Percentiles rank a stretch among this genome's conserved stretches.
These are phyloP conservation scores for Empidonax alnorum DNA, from an alignment of 2,113 vertebrate genomes.

Conservation along the genomic window DNA sequence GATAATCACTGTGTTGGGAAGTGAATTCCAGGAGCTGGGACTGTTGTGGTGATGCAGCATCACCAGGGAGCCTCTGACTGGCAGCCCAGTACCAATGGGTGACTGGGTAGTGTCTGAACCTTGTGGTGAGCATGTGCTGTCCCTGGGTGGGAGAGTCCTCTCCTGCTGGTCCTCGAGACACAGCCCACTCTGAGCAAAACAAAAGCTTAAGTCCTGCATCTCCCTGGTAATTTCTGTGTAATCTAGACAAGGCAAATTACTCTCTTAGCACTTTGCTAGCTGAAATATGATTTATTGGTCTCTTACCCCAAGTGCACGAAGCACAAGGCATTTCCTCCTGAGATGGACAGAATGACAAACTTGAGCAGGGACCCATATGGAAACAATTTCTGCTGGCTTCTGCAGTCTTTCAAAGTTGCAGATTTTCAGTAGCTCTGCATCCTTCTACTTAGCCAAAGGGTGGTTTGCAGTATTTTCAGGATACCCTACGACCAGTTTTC, in stretches of 20 bases:
- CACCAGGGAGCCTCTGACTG: not conserved
- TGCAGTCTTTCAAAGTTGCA: not conserved
- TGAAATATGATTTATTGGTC: not conserved
- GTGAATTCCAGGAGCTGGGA: not conserved
- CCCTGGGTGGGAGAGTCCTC: not conserved
- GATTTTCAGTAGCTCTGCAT: not conserved
- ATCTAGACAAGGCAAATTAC: not conserved
- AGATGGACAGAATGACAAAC: not conserved
- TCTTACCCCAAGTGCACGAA: not conserved
- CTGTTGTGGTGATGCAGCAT: accelerated
- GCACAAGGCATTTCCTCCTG: not conserved
- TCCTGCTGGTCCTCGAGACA: not conserved
- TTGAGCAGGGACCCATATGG: not conserved
- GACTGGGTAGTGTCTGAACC: not conserved
- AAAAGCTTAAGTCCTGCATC: not conserved
- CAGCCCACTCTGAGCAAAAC: not conserved
- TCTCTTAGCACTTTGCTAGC: not conserved
- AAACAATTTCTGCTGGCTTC: not conserved
- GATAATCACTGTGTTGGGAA: accelerated
- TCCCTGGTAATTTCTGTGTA: not conserved
- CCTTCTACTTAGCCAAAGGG: not conserved
- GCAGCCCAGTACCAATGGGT: not conserved
- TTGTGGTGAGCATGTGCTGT: not conserved
- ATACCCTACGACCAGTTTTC: not conserved
- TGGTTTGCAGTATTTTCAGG: not conserved